phyloP scores from a whole-genome alignment of 2,113 vertebrate genomes.

The Neodon shergylaensis region DNA sequence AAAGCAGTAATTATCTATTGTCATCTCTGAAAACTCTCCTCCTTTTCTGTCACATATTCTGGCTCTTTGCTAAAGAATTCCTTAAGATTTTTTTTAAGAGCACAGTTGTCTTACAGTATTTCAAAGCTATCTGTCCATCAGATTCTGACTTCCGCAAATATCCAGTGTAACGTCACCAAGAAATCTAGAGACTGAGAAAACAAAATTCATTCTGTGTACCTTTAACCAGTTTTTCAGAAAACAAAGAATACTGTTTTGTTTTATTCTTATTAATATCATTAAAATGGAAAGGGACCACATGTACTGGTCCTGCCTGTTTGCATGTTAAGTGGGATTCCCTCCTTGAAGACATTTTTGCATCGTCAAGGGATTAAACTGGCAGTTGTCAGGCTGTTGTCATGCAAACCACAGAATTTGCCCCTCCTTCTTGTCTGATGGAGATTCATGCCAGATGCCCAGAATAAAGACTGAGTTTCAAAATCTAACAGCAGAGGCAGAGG shows the following conservation, averaged over 20 bases:
- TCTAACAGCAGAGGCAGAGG: constrained; percentile 73
- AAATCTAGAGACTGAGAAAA: constrained; percentile 36
- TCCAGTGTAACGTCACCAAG: background rate
- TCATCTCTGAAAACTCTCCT: background rate
- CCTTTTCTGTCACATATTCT: background rate
- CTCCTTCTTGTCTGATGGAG: constrained; percentile 70
- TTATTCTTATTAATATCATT: constrained; percentile 73
- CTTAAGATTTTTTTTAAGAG: constrained; percentile 17
- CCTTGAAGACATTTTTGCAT: constrained; percentile 84
- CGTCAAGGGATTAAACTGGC: constrained; percentile 83
- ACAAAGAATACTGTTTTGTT: constrained; percentile 61
- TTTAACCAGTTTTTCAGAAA: constrained; percentile 62
- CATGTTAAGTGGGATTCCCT: constrained; percentile 81
- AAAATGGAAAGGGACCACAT: constrained; percentile 73
- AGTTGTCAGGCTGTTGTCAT: constrained; percentile 78
- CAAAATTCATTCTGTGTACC: background rate
- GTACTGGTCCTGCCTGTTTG: constrained; percentile 73
- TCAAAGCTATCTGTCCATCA: background rate
- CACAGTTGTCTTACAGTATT: background rate
- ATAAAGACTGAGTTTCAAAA: constrained; percentile 81
- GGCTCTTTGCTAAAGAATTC: background rate
- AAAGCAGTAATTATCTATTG: background rate
- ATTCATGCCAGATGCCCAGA: constrained; percentile 86
- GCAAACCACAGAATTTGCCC: constrained; percentile 72
- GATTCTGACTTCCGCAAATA: constrained; percentile 15